A percentile compares a stretch with the other conserved stretches of the same genome.
Conservation (phyloP, 2,797 vertebrate species). For the Leptatherina wallacei region DNA sequence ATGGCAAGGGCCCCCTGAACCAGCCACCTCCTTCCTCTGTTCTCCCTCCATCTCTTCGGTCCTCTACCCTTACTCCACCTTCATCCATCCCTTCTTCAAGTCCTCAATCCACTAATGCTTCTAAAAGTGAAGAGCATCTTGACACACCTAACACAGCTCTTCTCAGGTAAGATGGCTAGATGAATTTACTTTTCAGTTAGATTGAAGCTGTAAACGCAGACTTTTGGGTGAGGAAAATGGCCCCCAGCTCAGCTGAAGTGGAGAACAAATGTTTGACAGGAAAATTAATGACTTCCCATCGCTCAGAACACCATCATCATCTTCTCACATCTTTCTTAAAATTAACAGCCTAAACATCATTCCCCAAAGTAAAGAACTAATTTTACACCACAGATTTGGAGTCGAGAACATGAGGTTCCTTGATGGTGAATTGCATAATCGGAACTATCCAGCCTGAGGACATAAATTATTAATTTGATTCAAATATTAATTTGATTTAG, state of each 20-base stretch:
- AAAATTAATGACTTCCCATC: not conserved
- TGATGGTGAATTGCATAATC: not conserved
- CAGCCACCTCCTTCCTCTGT: constrained; percentile 4
- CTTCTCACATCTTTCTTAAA: not conserved
- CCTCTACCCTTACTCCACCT: constrained; percentile 13
- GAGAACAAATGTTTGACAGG: not conserved
- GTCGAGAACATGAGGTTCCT: not conserved
- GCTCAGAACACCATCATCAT: not conserved
- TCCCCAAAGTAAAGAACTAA: not conserved
- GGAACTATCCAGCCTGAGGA: not conserved
- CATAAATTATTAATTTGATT: constrained; percentile 8
- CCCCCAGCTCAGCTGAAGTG: not conserved
- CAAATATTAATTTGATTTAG: constrained; percentile 14
- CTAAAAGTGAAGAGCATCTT: not conserved
- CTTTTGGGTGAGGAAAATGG: not conserved
- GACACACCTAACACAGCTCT: constrained; percentile 52
- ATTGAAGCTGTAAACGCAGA: not conserved
- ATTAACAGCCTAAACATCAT: not conserved
- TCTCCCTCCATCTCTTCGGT: constrained; percentile 16
- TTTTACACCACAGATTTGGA: not conserved
- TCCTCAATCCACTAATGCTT: not conserved
- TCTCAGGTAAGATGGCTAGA: constrained; percentile 55
- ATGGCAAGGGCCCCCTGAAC: constrained; percentile 5
- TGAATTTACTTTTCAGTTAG: not conserved
- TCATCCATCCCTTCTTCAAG: not conserved